Conservation (phyloP, 2,113 vertebrate genomes). For the Heloderma charlesbogerti region DNA sequence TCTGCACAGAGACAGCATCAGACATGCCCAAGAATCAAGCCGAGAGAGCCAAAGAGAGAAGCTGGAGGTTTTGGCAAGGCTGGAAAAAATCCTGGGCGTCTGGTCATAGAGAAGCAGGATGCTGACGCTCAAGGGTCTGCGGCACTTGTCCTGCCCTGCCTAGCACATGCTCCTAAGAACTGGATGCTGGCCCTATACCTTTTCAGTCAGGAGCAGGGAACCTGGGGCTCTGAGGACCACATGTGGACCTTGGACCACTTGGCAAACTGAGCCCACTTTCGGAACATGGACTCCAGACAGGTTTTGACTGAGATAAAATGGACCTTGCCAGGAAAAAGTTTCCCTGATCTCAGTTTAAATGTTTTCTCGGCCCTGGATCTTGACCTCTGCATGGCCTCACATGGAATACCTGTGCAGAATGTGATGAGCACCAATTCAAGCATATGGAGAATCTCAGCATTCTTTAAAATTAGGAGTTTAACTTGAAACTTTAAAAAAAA, state of each 20-base stretch:
- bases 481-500: not conserved
- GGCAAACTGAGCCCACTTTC: not conserved
- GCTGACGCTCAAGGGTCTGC: not conserved
- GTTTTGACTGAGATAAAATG: not conserved
- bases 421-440: not conserved
- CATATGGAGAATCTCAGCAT: not conserved
- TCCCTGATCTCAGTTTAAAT: not conserved
- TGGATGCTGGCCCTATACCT: too few relatives aligned
- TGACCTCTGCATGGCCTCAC: not conserved
- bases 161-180: not conserved
- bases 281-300: not conserved
- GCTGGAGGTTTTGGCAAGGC: not conserved
- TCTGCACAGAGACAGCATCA: not conserved
- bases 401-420: not conserved
- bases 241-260: not conserved
- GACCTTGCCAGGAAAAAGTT: not conserved
- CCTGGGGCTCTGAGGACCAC: not conserved
- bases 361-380: not conserved
- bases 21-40: not conserved
- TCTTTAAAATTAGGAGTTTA: not conserved
- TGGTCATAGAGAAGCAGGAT: not conserved
- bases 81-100: not conserved
- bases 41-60: not conserved
- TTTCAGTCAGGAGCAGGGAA: not conserved
- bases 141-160: not conserved